These are phyloP conservation scores for Sitta europaea DNA, from an alignment of 2,113 vertebrate genomes.

Conservation along the genomic window DNA sequence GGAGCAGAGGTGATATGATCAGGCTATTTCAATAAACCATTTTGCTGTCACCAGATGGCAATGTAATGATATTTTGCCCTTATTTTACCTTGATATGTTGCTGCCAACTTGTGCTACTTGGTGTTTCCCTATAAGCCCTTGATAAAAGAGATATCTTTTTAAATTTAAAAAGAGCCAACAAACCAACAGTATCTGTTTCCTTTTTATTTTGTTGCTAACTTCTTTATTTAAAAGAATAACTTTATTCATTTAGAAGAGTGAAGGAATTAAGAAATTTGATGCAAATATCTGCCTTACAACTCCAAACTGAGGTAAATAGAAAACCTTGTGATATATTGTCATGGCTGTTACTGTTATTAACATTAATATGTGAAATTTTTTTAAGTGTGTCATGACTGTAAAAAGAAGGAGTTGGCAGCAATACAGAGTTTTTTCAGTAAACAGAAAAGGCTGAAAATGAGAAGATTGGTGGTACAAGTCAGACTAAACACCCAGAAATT, in stretches of 20 bases:
- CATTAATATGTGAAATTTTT: not conserved
- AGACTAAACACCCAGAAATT: not conserved
- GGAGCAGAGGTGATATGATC: not conserved
- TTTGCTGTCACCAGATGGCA: slow-evolving; percentile 18
- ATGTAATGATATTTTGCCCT: not conserved
- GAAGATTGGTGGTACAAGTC: not conserved
- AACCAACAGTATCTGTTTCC: fast-evolving
- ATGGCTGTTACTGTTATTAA: not conserved
- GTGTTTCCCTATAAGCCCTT: not conserved
- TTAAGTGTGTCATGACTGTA: not conserved
- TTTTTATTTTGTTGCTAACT: not conserved
- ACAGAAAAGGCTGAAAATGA: not conserved
- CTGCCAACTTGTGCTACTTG: not conserved
- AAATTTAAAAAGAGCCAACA: not conserved
- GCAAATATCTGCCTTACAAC: not conserved
- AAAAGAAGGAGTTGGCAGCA: not conserved
- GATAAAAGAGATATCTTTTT: not conserved
- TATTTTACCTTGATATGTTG: not conserved
- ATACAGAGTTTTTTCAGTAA: not conserved
- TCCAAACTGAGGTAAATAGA: not conserved
- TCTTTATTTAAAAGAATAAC: not conserved
- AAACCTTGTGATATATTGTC: not conserved
- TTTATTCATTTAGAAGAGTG: not conserved
- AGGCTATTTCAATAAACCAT: not conserved
- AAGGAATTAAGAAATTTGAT: not conserved